Evolutionary conservation across 2,888 invertebrate genomes (phyloP).

Genomic region (Diaphora mendica): DNA sequence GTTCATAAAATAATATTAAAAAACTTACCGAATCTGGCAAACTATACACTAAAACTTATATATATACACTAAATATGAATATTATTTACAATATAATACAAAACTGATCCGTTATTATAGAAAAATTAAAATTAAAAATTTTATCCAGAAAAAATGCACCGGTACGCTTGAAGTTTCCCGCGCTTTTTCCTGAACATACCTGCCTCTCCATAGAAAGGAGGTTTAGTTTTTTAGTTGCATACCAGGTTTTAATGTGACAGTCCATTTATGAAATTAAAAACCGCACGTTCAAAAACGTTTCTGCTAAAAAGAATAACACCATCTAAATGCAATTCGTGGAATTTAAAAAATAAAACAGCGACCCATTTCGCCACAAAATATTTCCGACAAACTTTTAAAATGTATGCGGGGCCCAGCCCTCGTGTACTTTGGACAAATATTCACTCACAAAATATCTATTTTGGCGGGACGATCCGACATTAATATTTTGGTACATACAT

Average conservation of each 20-base stretch:
- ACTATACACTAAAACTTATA: no score
- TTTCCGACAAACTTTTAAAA: constrained; percentile 26
- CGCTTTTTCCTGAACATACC: no score
- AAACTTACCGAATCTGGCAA: no score
- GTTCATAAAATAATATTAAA: no score
- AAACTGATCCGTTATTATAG: no score
- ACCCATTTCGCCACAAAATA: constrained; percentile 27
- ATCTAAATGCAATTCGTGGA: background rate
- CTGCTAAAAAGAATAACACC: background rate
- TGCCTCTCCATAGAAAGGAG: no score
- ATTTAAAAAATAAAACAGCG: constrained; percentile 8
- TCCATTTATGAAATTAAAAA: background rate
- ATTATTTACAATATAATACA: no score
- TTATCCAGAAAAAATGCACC: no score
- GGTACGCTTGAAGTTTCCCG: no score
- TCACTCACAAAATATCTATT: constrained; percentile 64
- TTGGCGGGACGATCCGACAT: constrained; percentile 63
- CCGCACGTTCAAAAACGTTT: background rate
- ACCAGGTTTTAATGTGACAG: background rate
- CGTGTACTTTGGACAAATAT: constrained; percentile 34
- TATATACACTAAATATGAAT: no score
- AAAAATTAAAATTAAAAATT: no score
- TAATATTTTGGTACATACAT: constrained; percentile 72
- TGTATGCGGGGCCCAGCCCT: constrained; percentile 28
- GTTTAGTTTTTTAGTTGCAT: background rate